A percentile compares a stretch with the other conserved stretches of the same genome.
Evolutionary conservation across 2,888 invertebrate genomes (phyloP).

Genomic region (Torymus aiolomorphi): DNA sequence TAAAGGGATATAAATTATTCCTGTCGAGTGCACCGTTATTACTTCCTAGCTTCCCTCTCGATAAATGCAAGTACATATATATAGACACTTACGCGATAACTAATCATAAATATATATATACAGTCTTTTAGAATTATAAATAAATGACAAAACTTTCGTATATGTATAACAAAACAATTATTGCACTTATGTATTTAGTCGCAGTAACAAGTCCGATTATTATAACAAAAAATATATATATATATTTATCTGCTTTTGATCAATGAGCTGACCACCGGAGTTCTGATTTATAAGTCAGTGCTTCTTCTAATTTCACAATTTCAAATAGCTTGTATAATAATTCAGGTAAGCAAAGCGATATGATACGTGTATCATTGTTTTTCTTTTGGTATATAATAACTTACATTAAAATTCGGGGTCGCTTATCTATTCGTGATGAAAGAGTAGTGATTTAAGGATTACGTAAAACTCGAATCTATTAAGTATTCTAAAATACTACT

Average conservation of each 20-base stretch:
- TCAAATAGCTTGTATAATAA: conserved; percentile 42
- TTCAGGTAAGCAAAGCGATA: conserved; percentile 54
- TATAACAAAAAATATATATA: conserved; percentile 44
- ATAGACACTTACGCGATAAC: conserved; percentile 62
- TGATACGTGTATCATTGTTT: conserved; percentile 50
- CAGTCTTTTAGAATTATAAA: conserved; percentile 58
- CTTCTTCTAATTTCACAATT: conserved; percentile 32
- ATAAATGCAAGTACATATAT: conserved; percentile 63
- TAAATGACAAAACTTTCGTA: conserved; percentile 53
- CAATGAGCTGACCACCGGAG: conserved; percentile 30
- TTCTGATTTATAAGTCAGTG: conserved; percentile 31
- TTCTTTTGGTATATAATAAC: conserved; percentile 45
- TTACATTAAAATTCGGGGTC: conserved; percentile 46
- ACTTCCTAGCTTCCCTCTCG: conserved; percentile 59
- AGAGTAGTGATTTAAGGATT: conserved; percentile 52
- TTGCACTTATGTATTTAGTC: conserved; percentile 51
- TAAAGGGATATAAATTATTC: conserved; percentile 42
- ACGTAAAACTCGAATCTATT: conserved; percentile 54
- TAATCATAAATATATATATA: conserved; percentile 58
- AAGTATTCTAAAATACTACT: conserved; percentile 61
- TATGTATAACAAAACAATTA: conserved; percentile 53
- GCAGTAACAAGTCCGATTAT: conserved; percentile 48
- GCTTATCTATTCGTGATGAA: conserved; percentile 47
- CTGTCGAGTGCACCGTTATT: conserved; percentile 55
- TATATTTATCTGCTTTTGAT: conserved; percentile 29